These are phyloP conservation scores for Xiphophorus birchmanni DNA, from an alignment of 2,797 vertebrate genomes.

Conservation along the genomic window DNA sequence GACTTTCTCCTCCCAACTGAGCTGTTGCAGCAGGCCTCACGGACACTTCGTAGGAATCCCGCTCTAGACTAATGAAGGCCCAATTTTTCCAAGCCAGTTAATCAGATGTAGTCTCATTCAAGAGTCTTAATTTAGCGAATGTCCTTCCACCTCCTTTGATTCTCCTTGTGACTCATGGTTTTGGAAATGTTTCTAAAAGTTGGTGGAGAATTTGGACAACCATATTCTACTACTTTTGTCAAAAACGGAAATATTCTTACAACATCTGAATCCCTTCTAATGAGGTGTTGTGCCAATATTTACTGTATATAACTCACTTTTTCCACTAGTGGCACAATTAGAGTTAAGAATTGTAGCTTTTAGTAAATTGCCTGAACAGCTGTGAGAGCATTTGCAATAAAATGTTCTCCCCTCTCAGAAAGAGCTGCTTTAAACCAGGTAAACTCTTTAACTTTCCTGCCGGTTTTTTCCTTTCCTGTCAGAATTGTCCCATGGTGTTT, in stretches of 20 bases:
- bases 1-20: slow-evolving; percentile 63
- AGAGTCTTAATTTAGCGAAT: slow-evolving; percentile 33
- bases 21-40: slow-evolving; percentile 55
- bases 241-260: background rate
- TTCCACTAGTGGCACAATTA: background rate
- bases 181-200: background rate
- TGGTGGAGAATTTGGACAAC: background rate
- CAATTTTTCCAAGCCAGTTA: slow-evolving; percentile 50
- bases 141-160: slow-evolving; percentile 20
- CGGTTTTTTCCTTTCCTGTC: no score
- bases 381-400: background rate
- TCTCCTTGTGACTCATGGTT: background rate
- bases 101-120: slow-evolving; percentile 46
- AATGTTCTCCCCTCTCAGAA: background rate
- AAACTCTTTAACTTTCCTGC: background rate
- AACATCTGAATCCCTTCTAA: background rate
- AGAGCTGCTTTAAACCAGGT: background rate
- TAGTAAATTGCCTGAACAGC: background rate
- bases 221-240: background rate
- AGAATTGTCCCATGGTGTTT: background rate
- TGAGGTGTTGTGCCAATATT: background rate
- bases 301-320: background rate
- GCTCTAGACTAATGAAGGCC: slow-evolving; percentile 54
- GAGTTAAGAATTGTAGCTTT: slow-evolving; percentile 2
- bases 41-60: slow-evolving; percentile 62